Percentiles rank a stretch among this genome's conserved stretches.
Evolutionary conservation across 2,113 vertebrate genomes (phyloP).

Genomic region (Podilymbus podiceps): DNA sequence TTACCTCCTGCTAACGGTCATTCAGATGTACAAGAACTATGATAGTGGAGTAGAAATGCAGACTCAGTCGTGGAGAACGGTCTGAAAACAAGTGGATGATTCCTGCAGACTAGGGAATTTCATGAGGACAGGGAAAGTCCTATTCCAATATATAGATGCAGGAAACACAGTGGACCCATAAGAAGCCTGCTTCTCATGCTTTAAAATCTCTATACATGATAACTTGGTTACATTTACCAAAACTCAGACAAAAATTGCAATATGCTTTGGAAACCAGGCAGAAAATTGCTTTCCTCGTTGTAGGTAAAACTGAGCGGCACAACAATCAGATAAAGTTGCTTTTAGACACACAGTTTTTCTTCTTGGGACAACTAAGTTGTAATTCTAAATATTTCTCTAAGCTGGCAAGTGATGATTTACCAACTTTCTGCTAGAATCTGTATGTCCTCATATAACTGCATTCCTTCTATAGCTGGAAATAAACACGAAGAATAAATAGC

Average conservation of each 20-base stretch:
- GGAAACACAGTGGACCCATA: background rate
- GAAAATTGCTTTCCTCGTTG: background rate
- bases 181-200: background rate
- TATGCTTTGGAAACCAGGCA: background rate
- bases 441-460: background rate
- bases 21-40: background rate
- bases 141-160: background rate
- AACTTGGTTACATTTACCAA: background rate
- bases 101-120: background rate
- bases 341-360: background rate
- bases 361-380: background rate
- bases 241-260: background rate
- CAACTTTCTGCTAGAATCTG: too few relatives aligned
- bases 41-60: fast-evolving
- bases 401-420: background rate
- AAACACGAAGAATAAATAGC: background rate
- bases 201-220: background rate
- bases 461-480: background rate
- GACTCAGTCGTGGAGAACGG: background rate
- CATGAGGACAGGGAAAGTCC: background rate
- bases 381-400: background rate
- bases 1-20: background rate
- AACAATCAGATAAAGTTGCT: background rate
- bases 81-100: background rate
- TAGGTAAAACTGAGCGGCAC: background rate